These are phyloP conservation scores for Nephrotoma guestfalica DNA, from an alignment of 2,888 invertebrate genomes.

Conservation along the genomic window DNA sequence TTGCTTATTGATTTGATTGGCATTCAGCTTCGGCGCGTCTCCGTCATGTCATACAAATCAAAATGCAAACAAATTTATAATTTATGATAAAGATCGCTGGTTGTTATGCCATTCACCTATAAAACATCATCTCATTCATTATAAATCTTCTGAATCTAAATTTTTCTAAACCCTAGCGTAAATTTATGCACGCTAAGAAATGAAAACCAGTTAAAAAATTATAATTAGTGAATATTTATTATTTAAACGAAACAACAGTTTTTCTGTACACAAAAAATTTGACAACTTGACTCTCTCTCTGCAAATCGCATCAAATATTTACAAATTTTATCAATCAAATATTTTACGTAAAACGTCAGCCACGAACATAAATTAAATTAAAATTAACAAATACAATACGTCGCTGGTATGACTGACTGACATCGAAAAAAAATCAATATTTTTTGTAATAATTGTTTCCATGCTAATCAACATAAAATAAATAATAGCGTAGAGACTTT, in stretches of 20 bases:
- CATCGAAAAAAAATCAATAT: background rate
- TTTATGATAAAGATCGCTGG: background rate
- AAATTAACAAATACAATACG: background rate
- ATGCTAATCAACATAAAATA: background rate
- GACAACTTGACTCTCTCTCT: background rate
- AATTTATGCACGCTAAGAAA: background rate
- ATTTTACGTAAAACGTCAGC: background rate
- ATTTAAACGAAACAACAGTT: background rate
- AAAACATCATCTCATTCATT: background rate
- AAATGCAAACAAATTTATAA: background rate
- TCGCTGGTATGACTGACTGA: background rate
- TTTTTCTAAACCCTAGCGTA: background rate
- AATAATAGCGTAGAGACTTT: background rate
- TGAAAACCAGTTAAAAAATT: background rate
- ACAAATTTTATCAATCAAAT: background rate
- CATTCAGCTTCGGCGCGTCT: background rate
- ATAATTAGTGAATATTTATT: background rate
- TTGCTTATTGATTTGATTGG: background rate
- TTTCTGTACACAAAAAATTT: background rate
- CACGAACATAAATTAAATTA: background rate
- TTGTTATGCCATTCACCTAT: background rate
- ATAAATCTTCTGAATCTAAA: background rate
- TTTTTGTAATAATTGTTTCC: background rate
- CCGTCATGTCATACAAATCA: background rate
- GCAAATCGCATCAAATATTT: background rate